A percentile compares a stretch with the other conserved stretches of the same genome.
Conservation (phyloP, 2,797 vertebrate species). For the Serranus cabrilla region DNA sequence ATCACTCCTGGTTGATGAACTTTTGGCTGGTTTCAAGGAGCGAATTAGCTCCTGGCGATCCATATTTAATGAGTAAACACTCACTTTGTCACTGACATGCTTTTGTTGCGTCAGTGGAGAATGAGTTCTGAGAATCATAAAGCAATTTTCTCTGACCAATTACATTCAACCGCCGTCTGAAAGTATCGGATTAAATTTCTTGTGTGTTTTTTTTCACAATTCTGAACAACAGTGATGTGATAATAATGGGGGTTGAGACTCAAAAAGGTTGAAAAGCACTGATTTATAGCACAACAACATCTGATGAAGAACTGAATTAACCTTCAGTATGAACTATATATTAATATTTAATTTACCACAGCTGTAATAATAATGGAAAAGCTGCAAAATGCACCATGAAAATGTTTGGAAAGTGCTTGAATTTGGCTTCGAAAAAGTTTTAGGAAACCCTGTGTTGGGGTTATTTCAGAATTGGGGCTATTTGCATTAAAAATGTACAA, state of each 20-base stretch:
- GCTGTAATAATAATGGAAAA: too few relatives aligned
- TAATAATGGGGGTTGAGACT: too few relatives aligned
- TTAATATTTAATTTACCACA: too few relatives aligned
- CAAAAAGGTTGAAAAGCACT: too few relatives aligned
- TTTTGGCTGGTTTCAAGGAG: slow-evolving; percentile 18
- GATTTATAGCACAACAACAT: too few relatives aligned
- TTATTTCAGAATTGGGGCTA: background rate
- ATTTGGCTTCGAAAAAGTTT: too few relatives aligned
- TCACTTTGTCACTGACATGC: slow-evolving; percentile 41
- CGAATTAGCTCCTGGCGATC: slow-evolving; percentile 21
- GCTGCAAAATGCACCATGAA: too few relatives aligned
- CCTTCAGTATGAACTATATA: too few relatives aligned
- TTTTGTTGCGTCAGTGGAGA: slow-evolving; percentile 41
- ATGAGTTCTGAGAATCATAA: slow-evolving; percentile 6
- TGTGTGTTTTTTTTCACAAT: background rate
- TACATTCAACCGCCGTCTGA: slow-evolving; percentile 10
- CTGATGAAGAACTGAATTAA: too few relatives aligned
- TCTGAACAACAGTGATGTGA: background rate
- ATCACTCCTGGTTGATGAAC: background rate
- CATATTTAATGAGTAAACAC: slow-evolving; percentile 35
- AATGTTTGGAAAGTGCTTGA: too few relatives aligned
- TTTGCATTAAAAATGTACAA: background rate
- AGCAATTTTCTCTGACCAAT: slow-evolving; percentile 31
- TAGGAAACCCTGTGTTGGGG: background rate
- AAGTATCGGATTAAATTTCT: slow-evolving; percentile 1